phyloP scores from a whole-genome alignment of 2,113 vertebrate genomes.

The Opisthocomus hoazin region DNA sequence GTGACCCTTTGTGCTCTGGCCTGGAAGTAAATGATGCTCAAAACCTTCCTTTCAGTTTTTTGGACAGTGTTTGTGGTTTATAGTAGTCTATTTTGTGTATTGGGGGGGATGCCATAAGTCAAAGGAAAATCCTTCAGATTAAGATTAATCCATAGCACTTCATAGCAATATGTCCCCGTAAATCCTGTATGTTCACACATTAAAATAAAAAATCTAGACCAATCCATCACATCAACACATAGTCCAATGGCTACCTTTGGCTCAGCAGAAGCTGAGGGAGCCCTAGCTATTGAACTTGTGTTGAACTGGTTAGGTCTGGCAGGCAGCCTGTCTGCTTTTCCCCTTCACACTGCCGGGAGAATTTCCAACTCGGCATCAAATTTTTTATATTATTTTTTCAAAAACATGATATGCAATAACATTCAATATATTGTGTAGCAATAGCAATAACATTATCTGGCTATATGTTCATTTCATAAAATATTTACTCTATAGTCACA shows the following conservation, averaged over 20 bases:
- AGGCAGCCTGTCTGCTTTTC: not conserved
- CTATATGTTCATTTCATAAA: not conserved
- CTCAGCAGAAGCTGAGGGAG: not conserved
- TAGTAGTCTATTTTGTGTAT: not conserved
- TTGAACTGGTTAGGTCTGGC: not conserved
- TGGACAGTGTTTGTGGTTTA: not conserved
- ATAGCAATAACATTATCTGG: not conserved
- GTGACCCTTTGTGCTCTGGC: not conserved
- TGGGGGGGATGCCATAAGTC: accelerated
- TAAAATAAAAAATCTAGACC: not conserved
- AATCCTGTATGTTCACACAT: not conserved
- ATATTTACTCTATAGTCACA: not conserved
- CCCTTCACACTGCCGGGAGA: not conserved
- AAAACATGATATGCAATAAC: not conserved
- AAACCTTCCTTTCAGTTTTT: not conserved
- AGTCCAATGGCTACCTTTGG: not conserved
- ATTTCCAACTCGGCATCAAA: not conserved
- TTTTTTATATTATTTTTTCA: not conserved
- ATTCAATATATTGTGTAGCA: not conserved
- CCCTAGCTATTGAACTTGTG: not conserved
- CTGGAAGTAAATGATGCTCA: not conserved
- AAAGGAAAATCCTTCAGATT: not conserved
- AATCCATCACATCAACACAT: not conserved
- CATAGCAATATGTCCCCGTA: not conserved
- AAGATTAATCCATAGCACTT: not conserved